Conservation (phyloP, 2,113 vertebrate species). For the Heptranchias perlo region DNA sequence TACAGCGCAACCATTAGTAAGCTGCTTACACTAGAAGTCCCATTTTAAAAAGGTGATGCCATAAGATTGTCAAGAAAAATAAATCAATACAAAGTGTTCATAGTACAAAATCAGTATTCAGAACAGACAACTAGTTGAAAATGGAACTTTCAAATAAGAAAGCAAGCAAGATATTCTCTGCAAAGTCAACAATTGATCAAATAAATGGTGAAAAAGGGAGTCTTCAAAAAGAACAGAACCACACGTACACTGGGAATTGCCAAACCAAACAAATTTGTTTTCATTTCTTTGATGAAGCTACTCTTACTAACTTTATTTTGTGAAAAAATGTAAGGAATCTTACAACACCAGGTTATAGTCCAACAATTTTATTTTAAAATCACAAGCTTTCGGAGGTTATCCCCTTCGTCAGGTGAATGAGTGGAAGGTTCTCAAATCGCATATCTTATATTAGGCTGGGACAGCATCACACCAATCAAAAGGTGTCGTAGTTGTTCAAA, state of each 20-base stretch:
- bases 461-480: too few species aligned
- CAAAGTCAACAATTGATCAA: background rate
- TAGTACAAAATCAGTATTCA: background rate
- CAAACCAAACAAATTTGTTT: background rate
- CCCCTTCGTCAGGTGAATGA: too few species aligned
- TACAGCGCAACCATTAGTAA: background rate
- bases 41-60: background rate
- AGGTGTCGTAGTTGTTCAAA: too few species aligned
- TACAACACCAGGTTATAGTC: too few species aligned
- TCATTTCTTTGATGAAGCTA: background rate
- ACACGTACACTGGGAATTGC: background rate
- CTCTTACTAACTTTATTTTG: background rate
- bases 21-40: background rate
- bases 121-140: too few species aligned
- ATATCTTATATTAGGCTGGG: too few species aligned
- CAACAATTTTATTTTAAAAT: too few species aligned
- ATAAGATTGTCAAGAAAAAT: background rate
- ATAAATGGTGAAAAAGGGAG: background rate
- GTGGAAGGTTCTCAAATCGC: too few species aligned
- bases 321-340: too few species aligned
- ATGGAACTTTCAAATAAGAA: background rate
- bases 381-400: too few species aligned
- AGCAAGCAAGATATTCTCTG: background rate
- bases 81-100: background rate
- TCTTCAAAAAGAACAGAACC: background rate